Evolutionary conservation across 1,140 invertebrate species (phyloP).

Genomic region (Augochlora pura): DNA sequence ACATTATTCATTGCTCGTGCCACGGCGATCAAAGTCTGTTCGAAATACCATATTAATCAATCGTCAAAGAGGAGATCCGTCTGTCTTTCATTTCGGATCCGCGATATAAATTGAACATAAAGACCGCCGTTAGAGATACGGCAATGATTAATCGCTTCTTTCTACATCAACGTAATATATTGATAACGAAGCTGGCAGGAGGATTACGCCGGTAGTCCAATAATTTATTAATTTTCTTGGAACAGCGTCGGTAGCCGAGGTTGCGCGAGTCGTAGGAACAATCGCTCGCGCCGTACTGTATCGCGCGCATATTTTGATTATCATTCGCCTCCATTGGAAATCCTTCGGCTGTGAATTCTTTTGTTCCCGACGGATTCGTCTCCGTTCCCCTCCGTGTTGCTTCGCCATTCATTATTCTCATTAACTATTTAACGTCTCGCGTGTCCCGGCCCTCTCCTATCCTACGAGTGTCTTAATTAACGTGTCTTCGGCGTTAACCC

Average conservation of each 20-base stretch:
- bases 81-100: too few species aligned
- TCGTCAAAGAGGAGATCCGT: too few species aligned
- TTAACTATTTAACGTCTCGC: constrained; percentile 36
- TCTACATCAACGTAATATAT: background rate
- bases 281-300: background rate
- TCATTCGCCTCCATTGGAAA: background rate
- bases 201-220: too few species aligned
- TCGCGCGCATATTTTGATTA: constrained; percentile 22
- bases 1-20: too few species aligned
- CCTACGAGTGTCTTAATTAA: constrained; percentile 29
- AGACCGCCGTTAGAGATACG: too few species aligned
- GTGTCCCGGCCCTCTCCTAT: constrained; percentile 9
- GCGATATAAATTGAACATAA: too few species aligned
- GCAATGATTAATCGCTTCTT: background rate
- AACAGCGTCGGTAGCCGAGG: too few species aligned
- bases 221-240: background rate
- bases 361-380: constrained; percentile 16
- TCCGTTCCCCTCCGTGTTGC: background rate
- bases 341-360: constrained; percentile 18
- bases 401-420: constrained; percentile 26
- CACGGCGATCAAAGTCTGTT: too few species aligned
- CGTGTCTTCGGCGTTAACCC: background rate
- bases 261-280: background rate
- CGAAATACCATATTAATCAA: too few species aligned
- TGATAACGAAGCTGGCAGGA: too few species aligned